A percentile compares a stretch with the other conserved stretches of the same genome.
Evolutionary conservation across 2,113 vertebrate species (phyloP).

Genomic region (Blennius ocellaris): DNA sequence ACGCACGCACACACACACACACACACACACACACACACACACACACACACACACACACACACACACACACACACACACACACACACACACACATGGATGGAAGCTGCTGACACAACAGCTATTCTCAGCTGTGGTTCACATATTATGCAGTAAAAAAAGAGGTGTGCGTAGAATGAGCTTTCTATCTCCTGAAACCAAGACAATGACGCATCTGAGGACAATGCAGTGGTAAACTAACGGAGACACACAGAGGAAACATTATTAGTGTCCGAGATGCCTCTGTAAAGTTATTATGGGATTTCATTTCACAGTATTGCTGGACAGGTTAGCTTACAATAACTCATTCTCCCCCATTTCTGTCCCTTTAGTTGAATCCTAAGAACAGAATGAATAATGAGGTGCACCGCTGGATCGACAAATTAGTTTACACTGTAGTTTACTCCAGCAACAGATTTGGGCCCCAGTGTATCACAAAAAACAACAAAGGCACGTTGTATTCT

Average conservation of each 20-base stretch:
- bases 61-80: too few relatives aligned
- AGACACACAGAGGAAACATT: not conserved
- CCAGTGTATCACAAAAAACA: too few relatives aligned
- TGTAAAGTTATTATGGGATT: conserved; percentile 7
- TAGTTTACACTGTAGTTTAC: too few relatives aligned
- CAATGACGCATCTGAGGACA: conserved; percentile 37
- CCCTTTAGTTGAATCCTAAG: not conserved
- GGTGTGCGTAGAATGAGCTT: conserved; percentile 10
- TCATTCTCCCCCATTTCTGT: not conserved
- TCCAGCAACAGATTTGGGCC: too few relatives aligned
- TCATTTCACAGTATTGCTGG: conserved; percentile 10
- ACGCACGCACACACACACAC: not conserved
- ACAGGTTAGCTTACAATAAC: conserved; percentile 1
- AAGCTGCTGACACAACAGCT: conserved; percentile 29
- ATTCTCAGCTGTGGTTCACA: conserved; percentile 33
- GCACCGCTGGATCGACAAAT: not conserved
- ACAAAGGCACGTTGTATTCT: too few relatives aligned
- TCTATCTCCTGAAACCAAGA: conserved; percentile 23
- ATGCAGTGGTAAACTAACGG: not conserved
- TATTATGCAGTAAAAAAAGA: conserved; percentile 42
- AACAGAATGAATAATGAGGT: conserved; percentile 1
- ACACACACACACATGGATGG: not conserved
- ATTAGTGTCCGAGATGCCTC: not conserved
- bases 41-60: too few relatives aligned
- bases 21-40: too few relatives aligned